A percentile compares a stretch with the other conserved stretches of the same genome.
Evolutionary conservation across 2,888 invertebrate species (phyloP).

Genomic region (Pammene fasciana): DNA sequence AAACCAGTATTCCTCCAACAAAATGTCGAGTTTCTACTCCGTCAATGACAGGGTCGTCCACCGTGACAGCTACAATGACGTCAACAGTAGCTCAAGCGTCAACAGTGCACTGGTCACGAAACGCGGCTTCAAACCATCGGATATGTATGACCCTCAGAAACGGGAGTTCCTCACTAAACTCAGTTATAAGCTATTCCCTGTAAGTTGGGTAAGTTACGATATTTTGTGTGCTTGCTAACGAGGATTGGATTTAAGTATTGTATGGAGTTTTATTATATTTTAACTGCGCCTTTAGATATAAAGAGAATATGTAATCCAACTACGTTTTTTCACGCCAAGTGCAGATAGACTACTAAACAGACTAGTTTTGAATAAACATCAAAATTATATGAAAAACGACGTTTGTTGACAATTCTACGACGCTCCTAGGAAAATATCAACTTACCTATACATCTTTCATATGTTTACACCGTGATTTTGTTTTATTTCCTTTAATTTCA

Average conservation of each 20-base stretch:
- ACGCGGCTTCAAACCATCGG: slow-evolving; percentile 93
- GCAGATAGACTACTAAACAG: too few species aligned
- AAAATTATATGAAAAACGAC: too few species aligned
- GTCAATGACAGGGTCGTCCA: slow-evolving; percentile 78
- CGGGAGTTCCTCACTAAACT: slow-evolving; percentile 90
- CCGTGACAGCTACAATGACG: slow-evolving; percentile 69
- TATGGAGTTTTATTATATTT: slow-evolving; percentile 7
- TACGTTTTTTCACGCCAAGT: too few species aligned
- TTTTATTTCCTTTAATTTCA: too few species aligned
- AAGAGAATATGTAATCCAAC: background rate
- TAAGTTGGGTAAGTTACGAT: slow-evolving; percentile 88
- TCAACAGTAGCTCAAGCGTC: slow-evolving; percentile 45
- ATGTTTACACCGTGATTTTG: too few species aligned
- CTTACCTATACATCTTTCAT: too few species aligned
- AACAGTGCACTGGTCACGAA: slow-evolving; percentile 86
- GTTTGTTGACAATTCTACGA: too few species aligned
- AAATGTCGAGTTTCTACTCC: slow-evolving; percentile 78
- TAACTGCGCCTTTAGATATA: background rate
- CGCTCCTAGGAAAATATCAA: too few species aligned
- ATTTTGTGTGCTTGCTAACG: slow-evolving; percentile 30
- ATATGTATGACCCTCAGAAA: slow-evolving; percentile 91
- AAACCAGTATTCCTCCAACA: slow-evolving; percentile 79
- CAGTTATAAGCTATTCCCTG: slow-evolving; percentile 91
- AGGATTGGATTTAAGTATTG: slow-evolving; percentile 26
- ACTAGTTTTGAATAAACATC: too few species aligned